Base-by-base conservation (phyloP, 2,113 vertebrate species). In the Syngnathus scovelli region DNA sequence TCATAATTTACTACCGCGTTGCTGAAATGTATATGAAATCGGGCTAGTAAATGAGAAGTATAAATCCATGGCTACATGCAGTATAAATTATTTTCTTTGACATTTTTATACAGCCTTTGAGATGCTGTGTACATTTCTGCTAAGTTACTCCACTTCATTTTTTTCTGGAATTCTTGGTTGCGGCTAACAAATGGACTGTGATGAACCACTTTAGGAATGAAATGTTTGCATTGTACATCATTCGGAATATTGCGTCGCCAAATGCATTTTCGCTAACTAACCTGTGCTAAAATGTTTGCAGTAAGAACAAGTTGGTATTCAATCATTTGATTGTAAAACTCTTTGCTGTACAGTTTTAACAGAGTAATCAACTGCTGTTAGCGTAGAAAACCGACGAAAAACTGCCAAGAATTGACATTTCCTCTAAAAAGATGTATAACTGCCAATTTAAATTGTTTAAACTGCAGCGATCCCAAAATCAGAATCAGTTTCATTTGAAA, bases 11-110 rank as follows among this genome's bases (percentile, higher is more conserved):
- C 41, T 44, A 21, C 60, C 38, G 10, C 7, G 39, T 21, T 61
- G 43, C 39, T 27, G 16, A 21, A 44, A 15, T 44, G 6, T 7
- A 27, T 43, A 27, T 27, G n/a, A 62, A 44, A 62, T 44, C n/a
- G 21, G 11, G 43, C 61, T 12, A 12, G 21, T 44, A 44, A 62
- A 62, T 44, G 61, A 62, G 39, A 16, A 62, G 2, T 27, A 9
- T 62, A 62, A 62, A 44, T 62, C 38, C 41, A 23, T 23, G n/a
- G 61, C 61, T 21, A 44, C 19, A n/a, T 27, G 38, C 38, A 62
- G 60, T 23, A 62, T 41, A 44, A 27, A 12, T 62, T 62, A 44
- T 62, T 62, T 46, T 62, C 41, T 62, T 21, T 44, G 61, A 62
- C 61, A 44, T 62, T 23, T 62, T 23, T 21, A 44, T 16, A 16